Conservation (phyloP, 2,888 invertebrate genomes). For the Eumerus sabulonum region DNA sequence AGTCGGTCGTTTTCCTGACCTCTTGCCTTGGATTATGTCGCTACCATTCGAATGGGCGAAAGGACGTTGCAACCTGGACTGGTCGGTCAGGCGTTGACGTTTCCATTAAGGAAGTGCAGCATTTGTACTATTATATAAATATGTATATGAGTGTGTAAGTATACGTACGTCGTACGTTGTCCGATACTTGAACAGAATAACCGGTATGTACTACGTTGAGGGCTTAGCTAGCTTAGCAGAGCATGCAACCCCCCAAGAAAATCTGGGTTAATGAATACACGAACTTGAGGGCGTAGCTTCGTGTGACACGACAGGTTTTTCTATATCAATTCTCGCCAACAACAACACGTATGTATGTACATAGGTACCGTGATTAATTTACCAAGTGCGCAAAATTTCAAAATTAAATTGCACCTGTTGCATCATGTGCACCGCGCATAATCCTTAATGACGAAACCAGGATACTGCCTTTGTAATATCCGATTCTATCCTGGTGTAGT, state of each 20-base stretch:
- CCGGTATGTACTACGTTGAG: no score
- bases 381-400: constrained; percentile 16
- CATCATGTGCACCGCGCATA: constrained; percentile 9
- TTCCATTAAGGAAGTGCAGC: constrained; percentile 47
- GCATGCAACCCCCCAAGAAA: constrained; percentile 43
- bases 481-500: no score
- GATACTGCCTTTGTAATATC: constrained; percentile 11
- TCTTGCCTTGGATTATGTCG: constrained; percentile 56
- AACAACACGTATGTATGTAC: constrained; percentile 9
- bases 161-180: no score
- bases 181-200: constrained; percentile 5
- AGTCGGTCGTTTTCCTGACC: constrained; percentile 34
- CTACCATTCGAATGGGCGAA: background rate
- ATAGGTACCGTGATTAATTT: constrained; percentile 37
- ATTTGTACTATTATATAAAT: background rate
- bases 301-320: constrained; percentile 25
- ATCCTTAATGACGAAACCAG: background rate
- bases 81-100: constrained; percentile 19
- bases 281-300: constrained; percentile 37
- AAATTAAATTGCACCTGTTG: constrained; percentile 64
- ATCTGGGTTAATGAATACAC: constrained; percentile 61
- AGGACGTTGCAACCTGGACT: no score
- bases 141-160: no score
- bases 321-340: background rate
- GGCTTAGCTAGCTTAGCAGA: background rate